A percentile compares a stretch with the other conserved stretches of the same genome.
These are phyloP conservation scores for Sminthurides bifidus DNA, from an alignment of 1,140 invertebrate genomes.

Conservation along the genomic window DNA sequence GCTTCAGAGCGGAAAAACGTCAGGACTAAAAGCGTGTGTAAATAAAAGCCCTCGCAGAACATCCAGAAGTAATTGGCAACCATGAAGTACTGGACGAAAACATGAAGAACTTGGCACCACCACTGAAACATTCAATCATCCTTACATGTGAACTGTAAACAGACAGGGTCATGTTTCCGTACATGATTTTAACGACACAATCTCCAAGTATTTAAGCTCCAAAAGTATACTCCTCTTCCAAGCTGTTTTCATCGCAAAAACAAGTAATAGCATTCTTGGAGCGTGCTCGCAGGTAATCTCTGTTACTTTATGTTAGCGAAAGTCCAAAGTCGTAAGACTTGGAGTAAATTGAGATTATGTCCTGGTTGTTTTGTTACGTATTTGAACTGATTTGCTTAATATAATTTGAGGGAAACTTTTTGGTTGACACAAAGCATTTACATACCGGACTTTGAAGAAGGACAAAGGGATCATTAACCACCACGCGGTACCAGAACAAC, in stretches of 20 bases:
- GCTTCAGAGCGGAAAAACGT: conserved; percentile 42
- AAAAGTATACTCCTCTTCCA: neutral
- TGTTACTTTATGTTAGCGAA: no score
- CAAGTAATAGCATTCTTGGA: no score
- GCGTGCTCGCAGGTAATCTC: neutral
- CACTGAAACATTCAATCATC: conserved; percentile 3
- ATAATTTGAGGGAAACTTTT: no score
- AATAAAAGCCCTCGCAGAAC: conserved; percentile 44
- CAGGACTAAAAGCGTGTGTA: conserved; percentile 45
- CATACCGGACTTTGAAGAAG: conserved; percentile 37
- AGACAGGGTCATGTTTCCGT: neutral
- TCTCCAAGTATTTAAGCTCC: neutral
- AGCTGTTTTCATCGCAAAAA: neutral
- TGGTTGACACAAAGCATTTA: no score
- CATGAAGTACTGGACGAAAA: conserved; percentile 22
- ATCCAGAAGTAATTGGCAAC: conserved; percentile 48
- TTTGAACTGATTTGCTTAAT: no score
- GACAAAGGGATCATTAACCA: conserved; percentile 35
- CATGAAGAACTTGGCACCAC: conserved; percentile 23
- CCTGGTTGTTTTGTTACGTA: no score
- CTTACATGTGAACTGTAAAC: neutral
- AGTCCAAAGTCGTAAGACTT: no score
- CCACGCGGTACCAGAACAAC: conserved; percentile 40
- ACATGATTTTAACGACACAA: neutral
- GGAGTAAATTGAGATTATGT: no score